A percentile compares a stretch with the other conserved stretches of the same genome.
Evolutionary conservation across 2,797 vertebrate species (phyloP).

Genomic region (Dallia pectoralis): DNA sequence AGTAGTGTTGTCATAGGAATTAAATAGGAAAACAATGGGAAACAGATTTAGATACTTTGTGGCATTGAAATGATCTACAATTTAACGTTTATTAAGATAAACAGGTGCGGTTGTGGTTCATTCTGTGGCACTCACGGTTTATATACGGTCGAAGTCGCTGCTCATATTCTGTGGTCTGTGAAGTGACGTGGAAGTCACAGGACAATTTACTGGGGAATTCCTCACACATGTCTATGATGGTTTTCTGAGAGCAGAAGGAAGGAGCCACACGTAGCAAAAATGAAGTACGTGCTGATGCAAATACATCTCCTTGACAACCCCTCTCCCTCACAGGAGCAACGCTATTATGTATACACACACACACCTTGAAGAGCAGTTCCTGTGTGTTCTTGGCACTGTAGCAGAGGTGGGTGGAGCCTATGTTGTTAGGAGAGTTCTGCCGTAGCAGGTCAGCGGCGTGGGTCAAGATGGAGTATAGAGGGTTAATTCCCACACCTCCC

Average conservation of each 20-base stretch:
- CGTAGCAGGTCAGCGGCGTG: constrained; percentile 82
- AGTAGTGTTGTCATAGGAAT: background rate
- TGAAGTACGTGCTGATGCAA: background rate
- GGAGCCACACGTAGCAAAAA: background rate
- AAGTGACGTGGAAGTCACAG: constrained; percentile 87
- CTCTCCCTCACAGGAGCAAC: background rate
- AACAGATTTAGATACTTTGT: background rate
- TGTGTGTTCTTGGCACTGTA: constrained; percentile 86
- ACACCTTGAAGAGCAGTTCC: constrained; percentile 92
- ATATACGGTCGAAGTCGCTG: constrained; percentile 76
- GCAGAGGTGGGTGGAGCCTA: constrained; percentile 78
- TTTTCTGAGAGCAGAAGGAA: constrained; percentile 71
- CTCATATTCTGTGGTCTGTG: constrained; percentile 77
- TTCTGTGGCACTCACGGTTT: constrained; percentile 70
- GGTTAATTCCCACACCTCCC: constrained; percentile 96
- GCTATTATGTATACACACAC: constrained; percentile 2
- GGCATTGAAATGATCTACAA: background rate
- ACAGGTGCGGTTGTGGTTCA: background rate
- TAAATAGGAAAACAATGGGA: background rate
- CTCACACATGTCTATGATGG: constrained; percentile 79
- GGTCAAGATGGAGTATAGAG: constrained; percentile 91
- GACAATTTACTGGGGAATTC: constrained; percentile 85
- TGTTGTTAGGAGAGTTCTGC: constrained; percentile 55
- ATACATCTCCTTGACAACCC: background rate
- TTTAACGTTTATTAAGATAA: background rate